Evolutionary conservation across 2,797 vertebrate species (phyloP).

Genomic region (Steatocranus sp.): DNA sequence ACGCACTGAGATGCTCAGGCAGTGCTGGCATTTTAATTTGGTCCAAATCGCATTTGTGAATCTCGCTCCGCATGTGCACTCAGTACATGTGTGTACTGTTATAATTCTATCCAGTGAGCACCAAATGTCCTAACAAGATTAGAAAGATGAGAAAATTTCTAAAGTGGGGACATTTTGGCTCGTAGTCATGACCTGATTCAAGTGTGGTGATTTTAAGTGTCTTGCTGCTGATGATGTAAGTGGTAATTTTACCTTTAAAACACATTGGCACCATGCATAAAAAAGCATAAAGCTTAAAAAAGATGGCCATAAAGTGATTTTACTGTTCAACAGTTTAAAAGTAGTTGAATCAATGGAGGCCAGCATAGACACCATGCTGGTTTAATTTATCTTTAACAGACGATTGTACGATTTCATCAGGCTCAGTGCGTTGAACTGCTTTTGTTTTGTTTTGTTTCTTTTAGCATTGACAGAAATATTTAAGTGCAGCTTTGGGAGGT

Average conservation of each 20-base stretch:
- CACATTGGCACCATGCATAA: not conserved
- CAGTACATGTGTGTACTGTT: not conserved
- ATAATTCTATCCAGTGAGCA: constrained; percentile 15
- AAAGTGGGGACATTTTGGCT: not conserved
- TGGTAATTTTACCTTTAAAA: not conserved
- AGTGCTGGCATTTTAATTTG: constrained; percentile 27
- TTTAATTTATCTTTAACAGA: not conserved
- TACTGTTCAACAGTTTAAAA: not conserved
- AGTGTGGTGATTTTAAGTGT: not conserved
- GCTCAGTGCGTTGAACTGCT: not conserved
- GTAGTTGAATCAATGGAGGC: not conserved
- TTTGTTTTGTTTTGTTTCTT: not conserved
- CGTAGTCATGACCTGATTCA: not conserved
- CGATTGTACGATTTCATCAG: not conserved
- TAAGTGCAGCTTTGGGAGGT: not conserved
- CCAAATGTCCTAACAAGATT: constrained; percentile 37
- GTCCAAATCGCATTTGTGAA: constrained; percentile 36
- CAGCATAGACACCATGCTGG: not conserved
- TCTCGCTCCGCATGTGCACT: not conserved
- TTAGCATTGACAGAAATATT: not conserved
- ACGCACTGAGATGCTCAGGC: constrained; percentile 1
- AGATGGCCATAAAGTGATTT: not conserved
- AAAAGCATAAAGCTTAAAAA: not conserved
- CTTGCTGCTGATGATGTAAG: not conserved
- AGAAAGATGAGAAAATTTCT: constrained; percentile 3